Conservation (phyloP, 2,888 invertebrate species). For the Lordiphosa fenestrarum region DNA sequence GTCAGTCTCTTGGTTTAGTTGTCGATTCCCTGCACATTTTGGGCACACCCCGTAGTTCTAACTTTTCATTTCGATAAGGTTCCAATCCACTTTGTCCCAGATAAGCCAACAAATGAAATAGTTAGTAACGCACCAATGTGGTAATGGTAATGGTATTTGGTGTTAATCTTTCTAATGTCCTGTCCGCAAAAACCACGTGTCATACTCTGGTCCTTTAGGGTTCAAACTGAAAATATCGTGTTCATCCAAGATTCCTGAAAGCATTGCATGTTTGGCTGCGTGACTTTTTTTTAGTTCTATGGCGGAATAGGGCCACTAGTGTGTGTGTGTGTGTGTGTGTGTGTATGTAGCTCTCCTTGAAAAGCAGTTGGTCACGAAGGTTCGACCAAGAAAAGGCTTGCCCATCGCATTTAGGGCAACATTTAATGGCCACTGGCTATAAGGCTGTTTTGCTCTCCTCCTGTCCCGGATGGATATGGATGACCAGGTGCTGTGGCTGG, state of each 20-base stretch:
- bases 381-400: slow-evolving; percentile 71
- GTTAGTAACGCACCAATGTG: too few species aligned
- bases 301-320: slow-evolving; percentile 7
- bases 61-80: too few species aligned
- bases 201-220: slow-evolving; percentile 28
- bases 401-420: slow-evolving; percentile 69
- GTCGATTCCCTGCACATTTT: too few species aligned
- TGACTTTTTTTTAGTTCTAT: slow-evolving; percentile 51
- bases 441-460: slow-evolving; percentile 43
- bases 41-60: too few species aligned
- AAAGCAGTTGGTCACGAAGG: slow-evolving; percentile 73
- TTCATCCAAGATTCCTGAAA: slow-evolving; percentile 41
- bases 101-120: slow-evolving; percentile 3
- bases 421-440: slow-evolving; percentile 74
- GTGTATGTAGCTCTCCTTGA: slow-evolving; percentile 58
- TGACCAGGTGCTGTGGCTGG: slow-evolving; percentile 30
- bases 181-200: slow-evolving; percentile 19
- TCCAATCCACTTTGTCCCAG: slow-evolving; percentile 2
- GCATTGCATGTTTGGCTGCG: slow-evolving; percentile 69
- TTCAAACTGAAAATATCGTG: slow-evolving; percentile 44
- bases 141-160: slow-evolving; percentile 5
- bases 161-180: slow-evolving; percentile 22
- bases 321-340: slow-evolving; percentile 3
- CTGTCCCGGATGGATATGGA: slow-evolving; percentile 32
- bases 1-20: too few species aligned